Evolutionary conservation across 2,888 invertebrate genomes (phyloP).

Genomic region (Cantharis flavilabris): DNA sequence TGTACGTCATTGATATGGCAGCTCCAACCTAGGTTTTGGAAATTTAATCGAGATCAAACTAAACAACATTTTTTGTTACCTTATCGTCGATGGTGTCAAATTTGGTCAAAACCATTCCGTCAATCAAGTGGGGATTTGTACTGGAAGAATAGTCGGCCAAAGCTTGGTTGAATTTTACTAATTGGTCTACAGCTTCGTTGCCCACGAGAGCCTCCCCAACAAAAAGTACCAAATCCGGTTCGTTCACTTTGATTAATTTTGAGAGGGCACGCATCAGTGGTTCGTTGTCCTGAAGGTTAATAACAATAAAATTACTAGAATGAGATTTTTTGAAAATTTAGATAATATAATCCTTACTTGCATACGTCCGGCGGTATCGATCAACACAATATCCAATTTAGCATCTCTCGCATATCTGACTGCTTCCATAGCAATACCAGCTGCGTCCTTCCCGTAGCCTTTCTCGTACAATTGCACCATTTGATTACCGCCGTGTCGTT

Average conservation of each 20-base stretch:
- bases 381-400: constrained; percentile 87
- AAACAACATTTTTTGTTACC: constrained; percentile 48
- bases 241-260: constrained; percentile 96
- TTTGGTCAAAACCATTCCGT: constrained; percentile 98
- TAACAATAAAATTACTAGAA: background rate
- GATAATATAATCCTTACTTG: constrained; percentile 58
- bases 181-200: constrained; percentile 98
- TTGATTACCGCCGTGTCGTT: constrained; percentile 67
- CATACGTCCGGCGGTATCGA: constrained; percentile 99
- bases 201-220: constrained; percentile 99
- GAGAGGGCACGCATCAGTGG: constrained; percentile 97
- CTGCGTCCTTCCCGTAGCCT: constrained; percentile 98
- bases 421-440: constrained; percentile 97
- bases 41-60: background rate
- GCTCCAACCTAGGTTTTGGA: constrained; percentile 73
- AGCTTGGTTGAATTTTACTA: constrained; percentile 98
- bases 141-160: constrained; percentile 85
- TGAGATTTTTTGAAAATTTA: background rate
- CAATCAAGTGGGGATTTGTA: constrained; percentile 85
- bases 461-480: constrained; percentile 98
- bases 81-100: constrained; percentile 99
- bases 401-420: constrained; percentile 85
- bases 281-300: constrained; percentile 78
- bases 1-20: constrained; percentile 99
- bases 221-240: constrained; percentile 97